Evolutionary conservation across 2,797 vertebrate species (phyloP), one percentile per base, ranked within the genome.

Genomic region (Oreortyx pictus): DNA sequence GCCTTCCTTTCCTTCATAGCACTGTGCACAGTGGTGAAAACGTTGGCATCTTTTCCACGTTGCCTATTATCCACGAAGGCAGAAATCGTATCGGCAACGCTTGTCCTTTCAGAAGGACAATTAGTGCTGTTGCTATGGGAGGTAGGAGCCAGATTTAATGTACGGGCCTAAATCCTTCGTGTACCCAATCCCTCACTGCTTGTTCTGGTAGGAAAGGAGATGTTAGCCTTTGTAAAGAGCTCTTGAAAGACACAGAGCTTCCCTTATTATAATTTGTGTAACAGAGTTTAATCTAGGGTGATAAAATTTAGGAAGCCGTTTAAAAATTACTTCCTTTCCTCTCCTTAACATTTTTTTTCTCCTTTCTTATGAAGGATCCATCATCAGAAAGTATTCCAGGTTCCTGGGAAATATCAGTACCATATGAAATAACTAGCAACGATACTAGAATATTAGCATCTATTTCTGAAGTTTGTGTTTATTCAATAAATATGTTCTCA

Each of bases 401-500:
- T 44, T 82, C 25, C 31, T 50, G 1, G 52, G 44, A 73, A 94
- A 86, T 75, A 56, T 5, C 8, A 24, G 43, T 59, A 62, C 16
- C 37, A 3, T 33, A 19, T 66, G 24, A 17, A 66, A 23, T 79
- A 67, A 52, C 57, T 47, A 60, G 31, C 27, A 74, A 9, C 27
- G 50, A 27, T 49, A 37, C 8, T 56, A 7, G 66, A 84, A 18
- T 11, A 23, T 46, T 80, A n/a, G 22, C 67, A 7, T 57, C 66
- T 87, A 13, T 3, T 91, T 90, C 80, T 86, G 77, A 70, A 84
- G 35, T 70, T 84, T 4, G 6, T 43, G 31, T 56, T 76, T 37
- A 73, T 84, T 90, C 67, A 81, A 35, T 79, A 88, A 86, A 56
- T 79, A 39, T 56, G 89, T 91, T 78, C 49, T 78, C 86, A 78